Conservation (phyloP, 2,888 invertebrate species). For the Eilema caniola region DNA sequence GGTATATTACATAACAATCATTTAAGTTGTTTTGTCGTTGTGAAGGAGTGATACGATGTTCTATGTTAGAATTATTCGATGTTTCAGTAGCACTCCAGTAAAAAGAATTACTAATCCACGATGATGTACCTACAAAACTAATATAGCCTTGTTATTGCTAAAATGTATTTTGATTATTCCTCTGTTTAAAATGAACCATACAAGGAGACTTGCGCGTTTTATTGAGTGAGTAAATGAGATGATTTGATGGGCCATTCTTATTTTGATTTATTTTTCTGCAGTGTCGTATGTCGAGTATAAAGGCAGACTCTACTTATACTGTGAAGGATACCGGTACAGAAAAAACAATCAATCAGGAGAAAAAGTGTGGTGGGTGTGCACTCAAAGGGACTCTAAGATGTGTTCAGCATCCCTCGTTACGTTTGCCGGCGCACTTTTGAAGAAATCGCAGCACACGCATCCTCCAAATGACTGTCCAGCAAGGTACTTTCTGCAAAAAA, state of each 20-base stretch:
- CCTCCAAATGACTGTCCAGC: not conserved
- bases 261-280: constrained; percentile 10
- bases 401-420: constrained; percentile 38
- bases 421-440: constrained; percentile 16
- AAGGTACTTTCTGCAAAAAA: not conserved
- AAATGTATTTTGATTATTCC: not conserved
- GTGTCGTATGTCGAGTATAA: constrained; percentile 19
- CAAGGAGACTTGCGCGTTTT: not conserved
- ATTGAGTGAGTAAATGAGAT: not conserved
- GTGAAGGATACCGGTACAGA: constrained; percentile 39
- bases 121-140: not conserved
- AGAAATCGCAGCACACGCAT: constrained; percentile 28
- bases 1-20: no score
- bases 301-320: constrained; percentile 28
- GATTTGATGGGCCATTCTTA: not conserved
- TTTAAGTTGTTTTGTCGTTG: no score
- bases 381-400: constrained; percentile 20
- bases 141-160: not conserved
- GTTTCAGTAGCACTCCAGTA: no score
- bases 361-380: constrained; percentile 49
- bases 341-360: constrained; percentile 27
- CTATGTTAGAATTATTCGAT: no score
- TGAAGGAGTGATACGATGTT: no score
- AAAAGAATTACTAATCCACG: no score
- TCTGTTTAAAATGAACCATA: not conserved